phyloP scores from a whole-genome alignment of 2,888 invertebrate species.

The Furcula furcula region DNA sequence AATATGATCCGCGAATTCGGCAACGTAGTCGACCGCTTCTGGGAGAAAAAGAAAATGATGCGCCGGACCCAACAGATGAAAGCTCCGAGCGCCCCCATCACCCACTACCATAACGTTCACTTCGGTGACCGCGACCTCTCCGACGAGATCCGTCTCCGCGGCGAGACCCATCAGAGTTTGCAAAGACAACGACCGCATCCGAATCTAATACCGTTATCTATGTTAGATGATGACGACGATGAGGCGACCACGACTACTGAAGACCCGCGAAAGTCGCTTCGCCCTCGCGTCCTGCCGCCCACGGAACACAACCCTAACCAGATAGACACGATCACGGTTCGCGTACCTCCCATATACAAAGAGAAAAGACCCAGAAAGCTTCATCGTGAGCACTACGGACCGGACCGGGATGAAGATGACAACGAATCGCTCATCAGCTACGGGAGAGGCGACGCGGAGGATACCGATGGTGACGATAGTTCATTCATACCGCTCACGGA shows the following conservation, averaged over 20 bases:
- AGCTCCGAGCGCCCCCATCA: conserved; percentile 39
- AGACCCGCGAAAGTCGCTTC: conserved; percentile 60
- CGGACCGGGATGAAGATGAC: conserved; percentile 43
- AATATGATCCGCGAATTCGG: conserved; percentile 62
- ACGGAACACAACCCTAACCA: conserved; percentile 75
- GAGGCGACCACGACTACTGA: conserved; percentile 72
- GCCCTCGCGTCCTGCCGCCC: conserved; percentile 70
- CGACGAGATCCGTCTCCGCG: conserved; percentile 37
- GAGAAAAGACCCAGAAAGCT: conserved; percentile 70
- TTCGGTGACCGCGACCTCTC: conserved; percentile 64
- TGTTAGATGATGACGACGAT: conserved; percentile 52
- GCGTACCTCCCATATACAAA: conserved; percentile 73
- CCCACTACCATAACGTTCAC: conserved; percentile 67
- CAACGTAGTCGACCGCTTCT: conserved; percentile 66
- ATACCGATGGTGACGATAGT: conserved; percentile 53
- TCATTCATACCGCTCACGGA: conserved; percentile 45
- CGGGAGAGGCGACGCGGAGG: conserved; percentile 27
- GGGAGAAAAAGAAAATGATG: conserved; percentile 53
- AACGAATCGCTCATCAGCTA: conserved; percentile 16
- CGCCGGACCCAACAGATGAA: conserved; percentile 22
- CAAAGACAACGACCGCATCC: conserved; percentile 43
- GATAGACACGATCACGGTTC: conserved; percentile 75
- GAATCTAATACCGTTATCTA: conserved; percentile 42
- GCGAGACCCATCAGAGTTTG: conserved; percentile 44
- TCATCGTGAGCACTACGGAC: conserved; percentile 61